phyloP scores from a whole-genome alignment of 1,140 invertebrate genomes.

The Ostrea edulis region DNA sequence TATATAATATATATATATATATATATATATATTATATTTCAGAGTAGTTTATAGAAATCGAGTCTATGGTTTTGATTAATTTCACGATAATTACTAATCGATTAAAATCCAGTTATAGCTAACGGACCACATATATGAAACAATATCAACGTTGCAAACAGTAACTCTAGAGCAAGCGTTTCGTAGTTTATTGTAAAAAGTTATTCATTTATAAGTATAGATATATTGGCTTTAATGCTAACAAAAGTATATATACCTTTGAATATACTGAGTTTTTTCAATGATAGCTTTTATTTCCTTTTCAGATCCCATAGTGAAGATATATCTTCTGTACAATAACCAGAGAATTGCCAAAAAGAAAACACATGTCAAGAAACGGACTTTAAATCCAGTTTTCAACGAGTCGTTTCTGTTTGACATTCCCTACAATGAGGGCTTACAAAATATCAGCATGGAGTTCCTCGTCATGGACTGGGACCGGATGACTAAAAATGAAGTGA shows the following conservation, averaged over 20 bases:
- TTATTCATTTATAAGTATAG: too few relatives aligned
- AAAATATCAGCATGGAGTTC: conserved; percentile 94
- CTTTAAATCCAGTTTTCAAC: conserved; percentile 98
- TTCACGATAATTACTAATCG: too few relatives aligned
- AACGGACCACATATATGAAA: too few relatives aligned
- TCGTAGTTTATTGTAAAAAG: too few relatives aligned
- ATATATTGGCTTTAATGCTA: neutral
- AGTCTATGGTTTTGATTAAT: too few relatives aligned
- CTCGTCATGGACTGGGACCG: conserved; percentile 97
- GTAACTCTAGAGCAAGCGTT: too few relatives aligned
- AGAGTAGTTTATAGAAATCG: too few relatives aligned
- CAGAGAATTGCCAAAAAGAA: conserved; percentile 99
- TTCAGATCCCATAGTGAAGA: conserved; percentile 92
- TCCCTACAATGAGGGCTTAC: conserved; percentile 88
- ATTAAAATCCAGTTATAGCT: too few relatives aligned
- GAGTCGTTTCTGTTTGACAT: conserved; percentile 91
- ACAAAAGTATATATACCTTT: neutral
- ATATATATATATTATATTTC: too few relatives aligned
- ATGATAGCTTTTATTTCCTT: conserved; percentile 38
- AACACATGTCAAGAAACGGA: conserved; percentile 98
- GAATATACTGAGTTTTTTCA: neutral
- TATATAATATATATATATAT: too few relatives aligned
- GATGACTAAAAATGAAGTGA: conserved; percentile 98
- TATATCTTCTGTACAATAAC: conserved; percentile 97
- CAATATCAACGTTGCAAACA: too few relatives aligned